These are phyloP conservation scores for Allygus modestus DNA, from an alignment of 2,888 invertebrate genomes.

Conservation along the genomic window DNA sequence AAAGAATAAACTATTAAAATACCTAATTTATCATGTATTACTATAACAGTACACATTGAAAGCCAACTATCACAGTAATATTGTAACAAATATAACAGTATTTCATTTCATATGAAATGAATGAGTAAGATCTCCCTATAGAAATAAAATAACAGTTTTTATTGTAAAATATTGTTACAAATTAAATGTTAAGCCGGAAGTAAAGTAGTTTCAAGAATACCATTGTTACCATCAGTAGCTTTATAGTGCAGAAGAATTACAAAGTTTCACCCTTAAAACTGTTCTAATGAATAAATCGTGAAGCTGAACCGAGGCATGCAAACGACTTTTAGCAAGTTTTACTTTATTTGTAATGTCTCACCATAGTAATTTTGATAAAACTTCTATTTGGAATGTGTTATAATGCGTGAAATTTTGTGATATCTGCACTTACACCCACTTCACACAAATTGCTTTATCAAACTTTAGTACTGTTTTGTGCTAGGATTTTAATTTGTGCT, in stretches of 20 bases:
- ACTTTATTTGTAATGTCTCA: slow-evolving; percentile 19
- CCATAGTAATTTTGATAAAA: neutral
- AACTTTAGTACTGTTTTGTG: slow-evolving; percentile 1
- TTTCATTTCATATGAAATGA: no score
- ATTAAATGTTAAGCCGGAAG: no score
- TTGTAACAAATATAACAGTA: no score
- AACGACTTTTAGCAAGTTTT: slow-evolving; percentile 22
- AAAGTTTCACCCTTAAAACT: slow-evolving; percentile 3
- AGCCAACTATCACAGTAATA: no score
- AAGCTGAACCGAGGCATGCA: slow-evolving; percentile 25
- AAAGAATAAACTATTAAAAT: no score
- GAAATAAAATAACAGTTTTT: no score
- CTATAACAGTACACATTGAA: no score
- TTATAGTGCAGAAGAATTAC: slow-evolving; percentile 4
- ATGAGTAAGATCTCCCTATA: no score
- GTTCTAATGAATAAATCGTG: neutral
- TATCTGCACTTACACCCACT: slow-evolving; percentile 27
- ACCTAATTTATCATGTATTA: no score
- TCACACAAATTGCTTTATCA: slow-evolving; percentile 7
- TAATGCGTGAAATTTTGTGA: slow-evolving; percentile 32
- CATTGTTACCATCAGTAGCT: neutral
- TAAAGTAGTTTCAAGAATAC: neutral
- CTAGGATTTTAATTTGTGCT: neutral
- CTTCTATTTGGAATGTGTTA: slow-evolving; percentile 8
- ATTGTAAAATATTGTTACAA: no score